Evolutionary conservation across 2,888 invertebrate genomes (phyloP).

Genomic region (Amphipyra berbera): DNA sequence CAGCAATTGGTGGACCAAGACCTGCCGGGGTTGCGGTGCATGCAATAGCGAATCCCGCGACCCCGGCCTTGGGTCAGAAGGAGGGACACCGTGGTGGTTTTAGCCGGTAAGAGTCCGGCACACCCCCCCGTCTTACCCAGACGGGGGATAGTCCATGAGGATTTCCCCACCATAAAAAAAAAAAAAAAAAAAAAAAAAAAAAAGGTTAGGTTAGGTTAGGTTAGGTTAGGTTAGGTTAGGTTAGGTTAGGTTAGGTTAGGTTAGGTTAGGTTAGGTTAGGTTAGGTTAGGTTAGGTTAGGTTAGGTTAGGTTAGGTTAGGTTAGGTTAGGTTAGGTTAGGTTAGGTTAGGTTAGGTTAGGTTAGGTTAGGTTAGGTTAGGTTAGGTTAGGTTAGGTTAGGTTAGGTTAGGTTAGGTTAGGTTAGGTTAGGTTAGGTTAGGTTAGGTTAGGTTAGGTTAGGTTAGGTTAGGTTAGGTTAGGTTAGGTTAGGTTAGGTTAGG

Average conservation of each 20-base stretch:
- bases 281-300: slow-evolving; percentile 28
- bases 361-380: slow-evolving; percentile 36
- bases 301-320: slow-evolving; percentile 34
- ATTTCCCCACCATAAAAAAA: no score
- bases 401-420: slow-evolving; percentile 42
- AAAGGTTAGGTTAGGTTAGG: slow-evolving; percentile 30
- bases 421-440: slow-evolving; percentile 35
- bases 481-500: slow-evolving; percentile 35
- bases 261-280: slow-evolving; percentile 28
- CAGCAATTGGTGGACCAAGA: no score
- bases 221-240: slow-evolving; percentile 27
- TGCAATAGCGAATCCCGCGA: no score
- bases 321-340: slow-evolving; percentile 37
- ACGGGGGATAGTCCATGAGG: no score
- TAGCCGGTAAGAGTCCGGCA: no score
- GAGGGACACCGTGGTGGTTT: no score
- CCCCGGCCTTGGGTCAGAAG: no score
- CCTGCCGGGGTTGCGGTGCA: no score
- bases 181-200: no score
- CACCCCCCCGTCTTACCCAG: no score
- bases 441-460: slow-evolving; percentile 32
- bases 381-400: slow-evolving; percentile 38
- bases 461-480: slow-evolving; percentile 34
- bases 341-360: slow-evolving; percentile 38
- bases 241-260: slow-evolving; percentile 22